Percentiles rank a stretch among this genome's conserved stretches.
These are phyloP conservation scores for Drosophila gaucha DNA, from an alignment of 2,888 invertebrate genomes.

Conservation along the genomic window DNA sequence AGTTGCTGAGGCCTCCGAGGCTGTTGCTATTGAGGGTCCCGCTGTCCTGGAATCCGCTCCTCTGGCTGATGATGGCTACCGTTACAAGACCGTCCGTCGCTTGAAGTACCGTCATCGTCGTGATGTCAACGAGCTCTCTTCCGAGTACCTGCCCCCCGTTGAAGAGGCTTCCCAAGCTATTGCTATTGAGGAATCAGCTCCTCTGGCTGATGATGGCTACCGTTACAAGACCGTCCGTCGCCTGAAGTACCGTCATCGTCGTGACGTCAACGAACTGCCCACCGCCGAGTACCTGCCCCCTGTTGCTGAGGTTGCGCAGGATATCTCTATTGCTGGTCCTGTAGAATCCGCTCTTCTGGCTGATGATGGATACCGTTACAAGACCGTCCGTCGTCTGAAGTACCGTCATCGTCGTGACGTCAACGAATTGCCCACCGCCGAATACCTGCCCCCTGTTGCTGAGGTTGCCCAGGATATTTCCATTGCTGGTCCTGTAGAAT, in stretches of 20 bases:
- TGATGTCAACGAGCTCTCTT: slow-evolving; percentile 71
- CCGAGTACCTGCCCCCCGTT: slow-evolving; percentile 71
- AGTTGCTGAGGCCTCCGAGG: slow-evolving; percentile 26
- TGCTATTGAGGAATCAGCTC: slow-evolving; percentile 37
- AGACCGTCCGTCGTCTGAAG: slow-evolving; percentile 68
- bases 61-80: slow-evolving; percentile 81
- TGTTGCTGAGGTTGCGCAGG: slow-evolving; percentile 30
- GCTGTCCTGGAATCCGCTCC: slow-evolving; percentile 42
- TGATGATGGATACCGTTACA: slow-evolving; percentile 76
- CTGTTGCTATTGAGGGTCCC: slow-evolving; percentile 16
- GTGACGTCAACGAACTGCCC: slow-evolving; percentile 72
- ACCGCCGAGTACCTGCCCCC: slow-evolving; percentile 74
- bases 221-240: slow-evolving; percentile 77
- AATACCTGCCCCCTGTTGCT: slow-evolving; percentile 51
- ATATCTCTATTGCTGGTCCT: slow-evolving; percentile 27
- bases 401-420: slow-evolving; percentile 77
- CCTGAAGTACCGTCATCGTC: slow-evolving; percentile 65
- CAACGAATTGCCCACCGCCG: slow-evolving; percentile 51
- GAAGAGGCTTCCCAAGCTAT: slow-evolving; percentile 26
- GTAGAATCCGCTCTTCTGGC: slow-evolving; percentile 46
- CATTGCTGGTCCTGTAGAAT: slow-evolving; percentile 23
- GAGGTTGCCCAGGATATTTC: slow-evolving; percentile 27
- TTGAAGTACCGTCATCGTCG: slow-evolving; percentile 72
- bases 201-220: slow-evolving; percentile 78
- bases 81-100: slow-evolving; percentile 81